phyloP scores from a whole-genome alignment of 2,113 vertebrate genomes.

The Glaucidium brasilianum region DNA sequence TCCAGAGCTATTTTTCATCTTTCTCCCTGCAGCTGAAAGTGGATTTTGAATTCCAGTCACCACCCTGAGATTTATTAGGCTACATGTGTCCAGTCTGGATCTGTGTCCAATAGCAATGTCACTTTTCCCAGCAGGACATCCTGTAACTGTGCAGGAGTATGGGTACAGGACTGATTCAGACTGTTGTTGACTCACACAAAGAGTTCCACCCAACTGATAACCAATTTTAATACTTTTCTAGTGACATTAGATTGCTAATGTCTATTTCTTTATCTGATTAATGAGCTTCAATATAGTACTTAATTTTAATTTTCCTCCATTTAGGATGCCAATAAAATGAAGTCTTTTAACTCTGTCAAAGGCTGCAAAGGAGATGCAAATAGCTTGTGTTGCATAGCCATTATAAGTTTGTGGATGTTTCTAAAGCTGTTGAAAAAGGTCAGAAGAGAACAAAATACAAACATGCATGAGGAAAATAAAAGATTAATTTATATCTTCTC shows the following conservation, averaged over 20 bases:
- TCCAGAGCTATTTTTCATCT: background rate
- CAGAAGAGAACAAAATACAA: background rate
- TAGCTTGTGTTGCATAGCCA: background rate
- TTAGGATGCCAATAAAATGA: background rate
- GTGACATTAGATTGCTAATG: background rate
- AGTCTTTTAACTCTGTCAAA: background rate
- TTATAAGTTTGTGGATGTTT: background rate
- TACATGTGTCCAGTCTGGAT: background rate
- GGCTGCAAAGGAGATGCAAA: background rate
- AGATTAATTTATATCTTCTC: background rate
- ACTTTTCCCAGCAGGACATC: background rate
- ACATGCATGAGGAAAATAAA: background rate
- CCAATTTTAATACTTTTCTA: background rate
- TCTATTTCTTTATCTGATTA: background rate
- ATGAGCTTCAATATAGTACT: background rate
- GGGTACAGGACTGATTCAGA: background rate
- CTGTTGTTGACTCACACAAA: background rate
- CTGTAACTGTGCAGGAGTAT: background rate
- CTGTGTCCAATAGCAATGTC: fast-evolving
- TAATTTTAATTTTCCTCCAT: background rate
- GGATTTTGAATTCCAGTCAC: background rate
- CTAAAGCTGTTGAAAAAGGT: background rate
- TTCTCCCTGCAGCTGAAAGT: background rate
- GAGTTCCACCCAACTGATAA: background rate
- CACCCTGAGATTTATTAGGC: background rate